These are phyloP conservation scores for Lampris megalopsis DNA, from an alignment of 2,113 vertebrate genomes.

Conservation along the genomic window DNA sequence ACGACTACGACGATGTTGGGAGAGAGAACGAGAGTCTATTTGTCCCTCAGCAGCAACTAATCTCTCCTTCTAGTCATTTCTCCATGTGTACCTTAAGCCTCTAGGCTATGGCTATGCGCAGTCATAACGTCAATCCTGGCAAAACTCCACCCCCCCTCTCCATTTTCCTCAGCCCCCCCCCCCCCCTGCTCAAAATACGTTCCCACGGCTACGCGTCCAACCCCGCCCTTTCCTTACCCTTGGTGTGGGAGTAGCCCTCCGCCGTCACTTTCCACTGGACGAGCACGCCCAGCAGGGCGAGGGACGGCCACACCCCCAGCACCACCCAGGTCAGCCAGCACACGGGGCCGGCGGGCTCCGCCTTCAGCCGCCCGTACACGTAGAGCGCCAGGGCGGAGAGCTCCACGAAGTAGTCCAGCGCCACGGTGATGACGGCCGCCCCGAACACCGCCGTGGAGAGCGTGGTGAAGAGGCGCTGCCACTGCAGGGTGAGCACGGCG, in stretches of 20 bases:
- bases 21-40: too few relatives aligned
- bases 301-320: constrained; percentile 92
- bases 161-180: background rate
- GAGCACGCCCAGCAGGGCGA: constrained; percentile 90
- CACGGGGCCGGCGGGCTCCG: constrained; percentile 82
- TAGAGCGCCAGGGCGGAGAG: constrained; percentile 92
- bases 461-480: constrained; percentile 95
- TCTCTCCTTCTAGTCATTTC: too few relatives aligned
- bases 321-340: constrained; percentile 99
- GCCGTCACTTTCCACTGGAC: constrained; percentile 97
- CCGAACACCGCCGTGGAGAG: constrained; percentile 93
- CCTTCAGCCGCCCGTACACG: constrained; percentile 91
- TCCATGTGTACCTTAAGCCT: background rate
- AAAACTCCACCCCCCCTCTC: too few relatives aligned
- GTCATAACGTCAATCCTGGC: too few relatives aligned
- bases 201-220: too few relatives aligned
- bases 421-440: constrained; percentile 92
- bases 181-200: too few relatives aligned
- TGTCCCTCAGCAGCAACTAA: too few relatives aligned
- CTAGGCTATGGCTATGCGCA: background rate
- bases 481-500: constrained; percentile 95
- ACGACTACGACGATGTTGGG: too few relatives aligned
- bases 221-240: constrained; percentile 82
- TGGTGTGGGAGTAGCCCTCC: constrained; percentile 96
- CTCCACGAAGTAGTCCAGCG: constrained; percentile 95